Conservation (phyloP, 2,888 invertebrate species). For the Phytoseiulus persimilis region DNA sequence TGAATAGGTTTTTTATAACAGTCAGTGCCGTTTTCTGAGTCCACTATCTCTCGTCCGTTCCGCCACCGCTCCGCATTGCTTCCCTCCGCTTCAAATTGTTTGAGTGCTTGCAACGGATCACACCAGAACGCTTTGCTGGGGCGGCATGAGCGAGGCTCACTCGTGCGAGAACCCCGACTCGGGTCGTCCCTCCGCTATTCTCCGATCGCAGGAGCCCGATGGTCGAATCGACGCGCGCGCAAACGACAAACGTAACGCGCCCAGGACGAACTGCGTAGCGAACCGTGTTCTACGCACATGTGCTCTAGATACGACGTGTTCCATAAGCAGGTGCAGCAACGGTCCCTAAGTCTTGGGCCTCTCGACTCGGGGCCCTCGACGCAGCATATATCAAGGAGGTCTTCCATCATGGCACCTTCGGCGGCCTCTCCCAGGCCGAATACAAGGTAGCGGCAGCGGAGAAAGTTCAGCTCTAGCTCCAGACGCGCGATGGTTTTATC, state of each 20-base stretch:
- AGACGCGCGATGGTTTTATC: not conserved
- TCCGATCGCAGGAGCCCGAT: not conserved
- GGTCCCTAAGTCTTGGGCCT: not conserved
- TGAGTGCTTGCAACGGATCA: not conserved
- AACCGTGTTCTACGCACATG: not conserved
- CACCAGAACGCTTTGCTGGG: not conserved
- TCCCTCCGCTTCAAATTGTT: not conserved
- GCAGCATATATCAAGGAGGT: not conserved
- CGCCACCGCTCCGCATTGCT: not conserved
- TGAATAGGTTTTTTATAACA: constrained; percentile 5
- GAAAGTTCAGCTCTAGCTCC: too few relatives aligned
- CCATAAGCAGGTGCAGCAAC: not conserved
- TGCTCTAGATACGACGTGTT: not conserved
- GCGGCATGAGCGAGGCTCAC: not conserved
- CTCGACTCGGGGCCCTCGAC: not conserved
- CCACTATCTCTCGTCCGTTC: not conserved
- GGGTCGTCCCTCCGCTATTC: not conserved
- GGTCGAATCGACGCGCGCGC: not conserved
- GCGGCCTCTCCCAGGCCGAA: not conserved
- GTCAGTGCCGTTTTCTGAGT: not conserved
- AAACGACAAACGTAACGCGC: not conserved
- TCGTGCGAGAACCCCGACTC: not conserved
- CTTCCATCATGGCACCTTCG: not conserved
- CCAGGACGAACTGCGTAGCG: not conserved
- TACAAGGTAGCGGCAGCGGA: not conserved